Evolutionary conservation across 1,140 invertebrate genomes (phyloP).

Genomic region (Venustaconcha ellipsiformis): DNA sequence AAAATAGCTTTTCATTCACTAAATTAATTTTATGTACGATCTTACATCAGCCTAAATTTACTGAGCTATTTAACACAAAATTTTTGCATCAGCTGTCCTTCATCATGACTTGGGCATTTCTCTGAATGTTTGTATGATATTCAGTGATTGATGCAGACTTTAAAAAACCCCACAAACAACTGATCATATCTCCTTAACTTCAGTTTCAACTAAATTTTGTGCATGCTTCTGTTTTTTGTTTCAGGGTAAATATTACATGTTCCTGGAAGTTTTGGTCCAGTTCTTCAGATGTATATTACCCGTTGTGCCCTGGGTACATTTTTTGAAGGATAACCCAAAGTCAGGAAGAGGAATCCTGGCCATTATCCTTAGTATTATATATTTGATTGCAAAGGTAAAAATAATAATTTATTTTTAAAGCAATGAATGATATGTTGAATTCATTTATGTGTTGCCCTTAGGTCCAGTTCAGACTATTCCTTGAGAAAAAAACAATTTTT

Average conservation of each 20-base stretch:
- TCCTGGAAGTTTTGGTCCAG: constrained; percentile 86
- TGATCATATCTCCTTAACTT: too few species aligned
- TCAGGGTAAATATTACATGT: constrained; percentile 89
- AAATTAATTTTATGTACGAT: too few species aligned
- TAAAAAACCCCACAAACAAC: too few species aligned
- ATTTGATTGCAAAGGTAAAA: constrained; percentile 83
- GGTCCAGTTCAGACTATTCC: constrained; percentile 14
- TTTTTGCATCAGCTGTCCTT: too few species aligned
- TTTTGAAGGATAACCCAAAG: constrained; percentile 81
- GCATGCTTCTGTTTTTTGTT: constrained; percentile 46
- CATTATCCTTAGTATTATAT: constrained; percentile 82
- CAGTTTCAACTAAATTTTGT: neutral
- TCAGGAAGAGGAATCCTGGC: constrained; percentile 79
- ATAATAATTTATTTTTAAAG: neutral
- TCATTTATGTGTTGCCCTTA: constrained; percentile 5
- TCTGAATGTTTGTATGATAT: too few species aligned
- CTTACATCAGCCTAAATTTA: too few species aligned
- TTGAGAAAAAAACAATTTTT: constrained; percentile 74
- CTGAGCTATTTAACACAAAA: too few species aligned
- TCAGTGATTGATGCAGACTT: too few species aligned
- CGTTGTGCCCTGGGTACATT: constrained; percentile 88
- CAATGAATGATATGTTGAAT: neutral
- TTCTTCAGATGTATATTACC: constrained; percentile 84
- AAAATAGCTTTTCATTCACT: too few species aligned
- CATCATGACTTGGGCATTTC: too few species aligned